A percentile compares a stretch with the other conserved stretches of the same genome.
Evolutionary conservation across 2,888 invertebrate species (phyloP).

Genomic region (Oscheius sp.): DNA sequence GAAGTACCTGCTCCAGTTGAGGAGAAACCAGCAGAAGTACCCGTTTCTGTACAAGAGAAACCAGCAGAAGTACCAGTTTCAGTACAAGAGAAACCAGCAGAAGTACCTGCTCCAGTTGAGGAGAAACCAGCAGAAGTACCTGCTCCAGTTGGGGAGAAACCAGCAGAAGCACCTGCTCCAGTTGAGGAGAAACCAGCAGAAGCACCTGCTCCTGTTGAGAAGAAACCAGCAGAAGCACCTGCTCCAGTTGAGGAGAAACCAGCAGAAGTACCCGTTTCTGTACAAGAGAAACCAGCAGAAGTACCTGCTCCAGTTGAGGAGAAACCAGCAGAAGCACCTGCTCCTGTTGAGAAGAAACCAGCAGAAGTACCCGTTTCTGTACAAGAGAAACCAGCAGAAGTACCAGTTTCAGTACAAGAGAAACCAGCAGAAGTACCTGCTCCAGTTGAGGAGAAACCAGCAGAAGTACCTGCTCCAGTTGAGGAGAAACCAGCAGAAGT

Average conservation of each 20-base stretch:
- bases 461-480: background rate
- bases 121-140: background rate
- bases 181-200: background rate
- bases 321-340: background rate
- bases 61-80: background rate
- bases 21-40: background rate
- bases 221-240: background rate
- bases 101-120: background rate
- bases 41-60: background rate
- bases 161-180: background rate
- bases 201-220: background rate
- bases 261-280: background rate
- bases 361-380: background rate
- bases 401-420: background rate
- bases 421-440: background rate
- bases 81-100: background rate
- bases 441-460: background rate
- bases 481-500: constrained; percentile 1
- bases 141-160: background rate
- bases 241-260: constrained; percentile 2
- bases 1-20: background rate
- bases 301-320: background rate
- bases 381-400: background rate
- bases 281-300: background rate
- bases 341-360: constrained; percentile 1